These are phyloP conservation scores for Paguma larvata DNA, from an alignment of 2,797 vertebrate genomes.

Conservation along the genomic window DNA sequence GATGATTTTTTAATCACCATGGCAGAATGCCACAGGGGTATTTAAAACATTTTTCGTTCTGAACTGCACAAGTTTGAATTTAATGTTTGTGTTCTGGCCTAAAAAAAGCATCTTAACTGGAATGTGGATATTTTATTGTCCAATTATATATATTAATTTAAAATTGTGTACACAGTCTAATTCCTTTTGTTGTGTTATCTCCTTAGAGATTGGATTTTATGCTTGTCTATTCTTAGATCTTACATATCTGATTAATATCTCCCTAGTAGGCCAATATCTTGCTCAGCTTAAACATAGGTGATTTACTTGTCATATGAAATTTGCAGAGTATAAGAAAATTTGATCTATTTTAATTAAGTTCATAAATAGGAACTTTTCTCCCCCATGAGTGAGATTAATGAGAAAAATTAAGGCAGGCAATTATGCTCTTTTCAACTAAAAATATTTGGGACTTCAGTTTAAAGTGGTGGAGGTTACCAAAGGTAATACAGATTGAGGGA, in stretches of 20 bases:
- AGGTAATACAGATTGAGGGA: not conserved
- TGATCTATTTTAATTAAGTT: constrained; percentile 50
- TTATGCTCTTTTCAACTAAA: constrained; percentile 27
- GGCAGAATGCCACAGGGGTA: constrained; percentile 55
- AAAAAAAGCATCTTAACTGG: constrained; percentile 24
- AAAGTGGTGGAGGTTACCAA: not conserved
- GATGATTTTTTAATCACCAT: constrained; percentile 46
- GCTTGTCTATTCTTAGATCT: not conserved
- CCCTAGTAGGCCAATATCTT: not conserved
- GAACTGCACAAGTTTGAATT: constrained; percentile 72
- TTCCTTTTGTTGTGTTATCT: constrained; percentile 23
- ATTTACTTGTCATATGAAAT: constrained; percentile 6
- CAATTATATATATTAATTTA: constrained; percentile 7
- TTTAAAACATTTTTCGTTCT: constrained; percentile 71
- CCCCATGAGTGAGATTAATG: not conserved
- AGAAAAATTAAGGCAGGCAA: not conserved
- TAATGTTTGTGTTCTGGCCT: constrained; percentile 66
- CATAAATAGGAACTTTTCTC: not conserved
- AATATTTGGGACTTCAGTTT: constrained; percentile 37
- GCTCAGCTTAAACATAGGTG: not conserved
- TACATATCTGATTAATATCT: not conserved
- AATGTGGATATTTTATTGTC: constrained; percentile 19
- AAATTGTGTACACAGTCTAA: not conserved
- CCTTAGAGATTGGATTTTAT: not conserved
- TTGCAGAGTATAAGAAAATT: not conserved